Evolutionary conservation across 1,140 invertebrate species (phyloP), one percentile per base, ranked within the genome.

Genomic region (Meloidogyne hapla): DNA sequence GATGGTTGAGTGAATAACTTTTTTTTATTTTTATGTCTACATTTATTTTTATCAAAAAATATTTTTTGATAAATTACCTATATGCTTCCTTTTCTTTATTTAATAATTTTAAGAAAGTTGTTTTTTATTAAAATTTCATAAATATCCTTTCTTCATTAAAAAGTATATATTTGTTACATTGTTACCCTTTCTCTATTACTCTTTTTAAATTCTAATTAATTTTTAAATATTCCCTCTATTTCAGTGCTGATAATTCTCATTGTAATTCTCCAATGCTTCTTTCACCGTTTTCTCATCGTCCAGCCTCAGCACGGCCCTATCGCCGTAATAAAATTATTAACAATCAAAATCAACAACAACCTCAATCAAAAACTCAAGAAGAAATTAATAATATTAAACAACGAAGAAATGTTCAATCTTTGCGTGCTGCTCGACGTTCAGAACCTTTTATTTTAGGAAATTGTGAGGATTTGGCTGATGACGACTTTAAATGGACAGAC

Each of bases 171-270:
- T n/a, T n/a, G n/a, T n/a, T n/a, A n/a, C n/a, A n/a, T n/a, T n/a
- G n/a, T n/a, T n/a, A n/a, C n/a, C n/a, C n/a, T n/a, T n/a, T n/a
- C n/a, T n/a, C n/a, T n/a, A n/a, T n/a, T n/a, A n/a, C n/a, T n/a
- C n/a, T n/a, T n/a, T n/a, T n/a, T n/a, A n/a, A n/a, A n/a, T n/a
- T n/a, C n/a, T n/a, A n/a, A n/a, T n/a, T n/a, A n/a, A n/a, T n/a
- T n/a, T n/a, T n/a, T n/a, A n/a, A n/a, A n/a, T n/a, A n/a, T n/a
- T n/a, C n/a, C n/a, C n/a, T 74, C n/a, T 42, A 10, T 77, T 79
- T 79, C 23, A 79, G 77, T 71, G 77, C 77, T 26, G 77, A 79
- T 65, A 77, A 40, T 38, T 79, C 77, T 26, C 76, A 76, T 26
- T 76, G 77, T 65, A 77, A 40, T 38, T 79, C 77, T 42, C 77